Evolutionary conservation across 2,113 vertebrate species (phyloP).

Genomic region (Gobius niger): DNA sequence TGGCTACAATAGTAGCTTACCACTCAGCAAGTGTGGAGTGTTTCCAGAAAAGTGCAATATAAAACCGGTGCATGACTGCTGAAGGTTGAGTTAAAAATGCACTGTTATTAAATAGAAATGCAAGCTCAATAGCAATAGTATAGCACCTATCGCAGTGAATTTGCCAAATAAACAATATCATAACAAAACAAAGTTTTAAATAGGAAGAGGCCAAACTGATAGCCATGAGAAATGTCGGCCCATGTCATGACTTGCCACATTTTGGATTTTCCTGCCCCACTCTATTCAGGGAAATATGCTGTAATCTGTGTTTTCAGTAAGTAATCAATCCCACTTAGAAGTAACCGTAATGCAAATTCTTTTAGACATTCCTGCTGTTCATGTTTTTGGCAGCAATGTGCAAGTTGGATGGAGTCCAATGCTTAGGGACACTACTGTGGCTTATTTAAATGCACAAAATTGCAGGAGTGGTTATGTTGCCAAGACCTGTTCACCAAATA

Average conservation of each 20-base stretch:
- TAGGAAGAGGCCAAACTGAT: no score
- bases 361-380: background rate
- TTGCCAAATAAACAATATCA: background rate
- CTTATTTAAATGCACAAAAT: slow-evolving; percentile 29
- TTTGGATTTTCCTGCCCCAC: background rate
- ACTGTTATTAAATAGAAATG: no score
- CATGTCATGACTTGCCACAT: no score
- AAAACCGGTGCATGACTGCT: no score
- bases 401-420: slow-evolving; percentile 5
- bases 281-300: background rate
- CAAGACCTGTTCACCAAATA: slow-evolving; percentile 35
- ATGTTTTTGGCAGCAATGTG: slow-evolving; percentile 13
- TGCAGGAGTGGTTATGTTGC: slow-evolving; percentile 25
- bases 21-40: no score
- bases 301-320: background rate
- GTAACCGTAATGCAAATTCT: background rate
- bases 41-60: no score
- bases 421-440: background rate
- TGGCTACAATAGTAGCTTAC: no score
- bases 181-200: no score
- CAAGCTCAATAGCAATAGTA: no score
- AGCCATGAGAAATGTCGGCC: no score
- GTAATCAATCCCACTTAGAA: background rate
- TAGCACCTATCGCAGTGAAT: background rate
- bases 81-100: no score